Base-by-base conservation (phyloP, 2,888 invertebrate species). In the Leptinotarsa rubiginosa region DNA sequence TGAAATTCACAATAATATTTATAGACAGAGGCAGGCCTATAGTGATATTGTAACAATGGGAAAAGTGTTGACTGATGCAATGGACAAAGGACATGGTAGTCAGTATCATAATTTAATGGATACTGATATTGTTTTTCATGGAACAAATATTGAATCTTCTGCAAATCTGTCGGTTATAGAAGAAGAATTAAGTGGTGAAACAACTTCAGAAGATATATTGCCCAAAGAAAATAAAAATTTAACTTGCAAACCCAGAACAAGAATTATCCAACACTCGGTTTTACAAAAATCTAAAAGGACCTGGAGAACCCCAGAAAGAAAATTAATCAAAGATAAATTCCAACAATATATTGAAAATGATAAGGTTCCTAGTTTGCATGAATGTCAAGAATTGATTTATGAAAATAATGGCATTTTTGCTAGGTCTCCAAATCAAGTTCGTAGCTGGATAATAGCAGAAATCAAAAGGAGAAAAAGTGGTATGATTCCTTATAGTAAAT, bases 31-130 rank as follows among this genome's bases (percentile, higher is more conserved):
- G 13, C 67, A 31, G 25, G 62, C 56, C 13, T 49, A 59, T 15
- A 31, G 18, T 7, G 72, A 72, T 59, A 52, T 72, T 7, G n/a
- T 67, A 47, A 18, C 22, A 49, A 72, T 72, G 72, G 72, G 72
- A 67, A 56, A 47, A 67, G 47, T 72, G 66, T 31, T 72, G 47
- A 49, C 54, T 54, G 31, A 41, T 54, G 71, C 71, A 18, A 25
- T 54, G 56, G 71, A 65, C 31, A 65, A 31, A 25, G 25, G 25
- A 25, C 25, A 25, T 25, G 25, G 25, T 25, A 25, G 25, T 25
- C 25, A 25, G 25, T 25, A 25, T 25, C 25, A 25, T 25, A 25
- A 25, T 25, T 25, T 25, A 25, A 25, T 25, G 25, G 25, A 25
- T 49, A 49, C 49, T 15, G 49, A 49, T 49, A 16, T 13, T 49